Base-by-base conservation (phyloP, 2,888 invertebrate species). In the Ptychoptera albimana region DNA sequence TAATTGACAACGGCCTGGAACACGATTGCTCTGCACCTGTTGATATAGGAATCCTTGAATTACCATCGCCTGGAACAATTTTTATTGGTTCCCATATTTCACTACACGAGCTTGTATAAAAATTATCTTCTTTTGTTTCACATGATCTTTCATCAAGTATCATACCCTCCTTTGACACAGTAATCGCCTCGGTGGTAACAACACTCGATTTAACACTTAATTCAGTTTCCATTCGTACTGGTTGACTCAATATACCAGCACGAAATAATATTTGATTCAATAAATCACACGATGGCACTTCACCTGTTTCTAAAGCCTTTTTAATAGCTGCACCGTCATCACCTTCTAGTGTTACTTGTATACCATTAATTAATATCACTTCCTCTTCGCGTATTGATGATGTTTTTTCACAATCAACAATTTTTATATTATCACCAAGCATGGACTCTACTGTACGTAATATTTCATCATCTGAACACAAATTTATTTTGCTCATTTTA, bases 391-490 rank as follows among this genome's bases (percentile, higher is more conserved):
- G 72, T 45, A 79, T 73, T 45, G 75, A 73, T n/a, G 79, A 78
- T 50, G 77, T 77, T 55, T 79, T 79, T 59, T 80, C 77, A 59
- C 79, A 80, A 60, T 81, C 80, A 46, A 81, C 73, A 49, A 81
- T 77, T 64, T 77, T 75, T 29, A 73, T 77, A 48, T 77, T 77
- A 52, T 77, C 78, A 47, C 81, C 81, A 50, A 80, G 72, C 51
- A 81, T 75, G 50, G 79, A 77, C 61, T 81, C 79, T 48, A 81
- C 81, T 48, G 79, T 80, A 55, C 79, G 78, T 57, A 79, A 75
- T 52, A 81, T 78, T 63, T 81, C 79, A 60, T 80, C 79, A 63
- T 81, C 79, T 32, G 23, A 23, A 23, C 23, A 23, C 23, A 23
- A 23, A 23, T 23, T 23, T 5, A 23, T 23, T 23, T 23, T 23